Conservation (phyloP, 2,797 vertebrate species). For the Austrolebias charrua region DNA sequence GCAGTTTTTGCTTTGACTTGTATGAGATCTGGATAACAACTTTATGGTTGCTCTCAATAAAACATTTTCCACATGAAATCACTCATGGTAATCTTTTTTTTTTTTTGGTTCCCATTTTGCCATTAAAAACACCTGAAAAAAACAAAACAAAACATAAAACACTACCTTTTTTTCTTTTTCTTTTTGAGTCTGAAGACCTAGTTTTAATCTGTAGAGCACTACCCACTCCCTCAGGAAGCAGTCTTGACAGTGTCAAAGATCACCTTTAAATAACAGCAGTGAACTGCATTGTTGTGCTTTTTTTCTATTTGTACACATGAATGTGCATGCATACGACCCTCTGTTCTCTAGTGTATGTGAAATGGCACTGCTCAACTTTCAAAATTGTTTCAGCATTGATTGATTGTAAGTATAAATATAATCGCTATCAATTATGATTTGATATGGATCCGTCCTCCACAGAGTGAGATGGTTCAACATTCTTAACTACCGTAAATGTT, state of each 20-base stretch:
- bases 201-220: too few species aligned
- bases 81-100: too few species aligned
- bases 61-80: too few species aligned
- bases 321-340: conserved; percentile 30
- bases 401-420: conserved; percentile 71
- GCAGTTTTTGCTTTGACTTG: too few species aligned
- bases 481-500: conserved; percentile 59
- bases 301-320: conserved; percentile 8
- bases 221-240: conserved; percentile 4
- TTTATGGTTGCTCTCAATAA: too few species aligned
- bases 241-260: conserved; percentile 33
- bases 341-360: conserved; percentile 52
- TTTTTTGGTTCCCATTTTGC: too few species aligned
- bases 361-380: conserved; percentile 53
- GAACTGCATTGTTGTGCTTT: conserved; percentile 9
- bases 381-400: conserved; percentile 66
- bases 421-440: conserved; percentile 68
- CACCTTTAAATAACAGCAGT: conserved; percentile 15
- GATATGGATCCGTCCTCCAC: conserved; percentile 65
- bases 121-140: too few species aligned
- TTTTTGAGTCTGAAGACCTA: too few species aligned
- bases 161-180: too few species aligned
- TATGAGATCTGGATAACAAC: too few species aligned
- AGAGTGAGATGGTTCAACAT: conserved; percentile 61
- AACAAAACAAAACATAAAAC: too few species aligned